Conservation (phyloP, 2,797 vertebrate species). For the Hydrocynus forskahlii region DNA sequence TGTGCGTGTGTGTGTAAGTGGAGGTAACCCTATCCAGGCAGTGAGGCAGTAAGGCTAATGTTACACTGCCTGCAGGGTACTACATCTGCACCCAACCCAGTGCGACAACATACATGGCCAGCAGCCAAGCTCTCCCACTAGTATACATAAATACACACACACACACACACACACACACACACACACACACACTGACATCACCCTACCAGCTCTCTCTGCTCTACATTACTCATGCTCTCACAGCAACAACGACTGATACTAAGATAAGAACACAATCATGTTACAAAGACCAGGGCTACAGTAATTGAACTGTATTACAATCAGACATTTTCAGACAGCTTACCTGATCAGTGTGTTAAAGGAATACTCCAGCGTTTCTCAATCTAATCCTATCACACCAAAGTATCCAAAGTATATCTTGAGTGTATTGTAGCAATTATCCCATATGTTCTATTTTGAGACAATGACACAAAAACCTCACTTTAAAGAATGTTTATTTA, state of each 20-base stretch:
- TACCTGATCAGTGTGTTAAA: too few relatives aligned
- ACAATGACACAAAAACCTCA: too few relatives aligned
- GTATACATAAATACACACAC: not conserved
- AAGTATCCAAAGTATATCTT: too few relatives aligned
- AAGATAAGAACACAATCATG: conserved; percentile 27
- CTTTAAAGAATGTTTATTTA: too few relatives aligned
- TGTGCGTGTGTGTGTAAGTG: conserved; percentile 43
- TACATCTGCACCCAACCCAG: conserved; percentile 50
- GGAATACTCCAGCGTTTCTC: too few relatives aligned
- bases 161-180: not conserved
- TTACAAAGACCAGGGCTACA: conserved; percentile 2
- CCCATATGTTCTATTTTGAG: too few relatives aligned
- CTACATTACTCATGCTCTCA: conserved; percentile 30
- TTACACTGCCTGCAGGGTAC: conserved; percentile 57
- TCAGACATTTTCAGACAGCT: not conserved
- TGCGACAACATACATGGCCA: conserved; percentile 53
- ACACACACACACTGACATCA: conserved; percentile 46
- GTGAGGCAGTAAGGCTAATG: conserved; percentile 44
- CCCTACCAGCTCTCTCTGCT: conserved; percentile 28
- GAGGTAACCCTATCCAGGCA: conserved; percentile 56
- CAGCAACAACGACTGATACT: not conserved
- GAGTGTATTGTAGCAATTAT: too few relatives aligned
- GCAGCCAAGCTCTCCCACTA: conserved; percentile 38
- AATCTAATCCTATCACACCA: too few relatives aligned
- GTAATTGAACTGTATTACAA: not conserved